These are phyloP conservation scores for Cercocebus atys DNA, from an alignment of 2,113 vertebrate genomes.

Conservation along the genomic window DNA sequence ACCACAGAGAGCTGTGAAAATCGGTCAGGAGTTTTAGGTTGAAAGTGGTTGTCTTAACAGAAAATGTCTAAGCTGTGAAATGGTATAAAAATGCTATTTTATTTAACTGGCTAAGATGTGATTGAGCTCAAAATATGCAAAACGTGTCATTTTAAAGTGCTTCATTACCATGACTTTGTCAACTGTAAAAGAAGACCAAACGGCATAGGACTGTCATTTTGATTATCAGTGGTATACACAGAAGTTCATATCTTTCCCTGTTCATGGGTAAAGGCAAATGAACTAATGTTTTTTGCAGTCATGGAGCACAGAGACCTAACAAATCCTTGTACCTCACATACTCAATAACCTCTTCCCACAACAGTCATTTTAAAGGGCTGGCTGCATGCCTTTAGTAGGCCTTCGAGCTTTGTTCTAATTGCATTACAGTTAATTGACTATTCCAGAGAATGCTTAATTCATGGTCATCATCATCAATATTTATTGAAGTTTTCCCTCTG, in stretches of 20 bases:
- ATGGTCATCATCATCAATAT: conserved; percentile 44
- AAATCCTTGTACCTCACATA: neutral
- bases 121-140: neutral
- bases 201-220: neutral
- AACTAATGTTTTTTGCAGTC: neutral
- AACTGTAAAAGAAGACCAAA: neutral
- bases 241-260: neutral
- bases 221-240: neutral
- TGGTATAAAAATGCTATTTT: neutral
- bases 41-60: neutral
- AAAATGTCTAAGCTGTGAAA: neutral
- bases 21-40: neutral
- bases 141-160: neutral
- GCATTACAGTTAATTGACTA: conserved; percentile 39
- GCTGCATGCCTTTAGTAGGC: neutral
- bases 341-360: neutral
- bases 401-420: conserved; percentile 53
- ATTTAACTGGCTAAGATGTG: neutral
- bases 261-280: neutral
- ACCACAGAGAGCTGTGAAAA: neutral
- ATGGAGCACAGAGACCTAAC: neutral
- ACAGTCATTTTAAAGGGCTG: conserved; percentile 19
- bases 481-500: conserved; percentile 48
- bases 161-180: neutral
- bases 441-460: conserved; percentile 41